Evolutionary conservation across 1,140 invertebrate genomes (phyloP).

Genomic region (Drosophila sp.): DNA sequence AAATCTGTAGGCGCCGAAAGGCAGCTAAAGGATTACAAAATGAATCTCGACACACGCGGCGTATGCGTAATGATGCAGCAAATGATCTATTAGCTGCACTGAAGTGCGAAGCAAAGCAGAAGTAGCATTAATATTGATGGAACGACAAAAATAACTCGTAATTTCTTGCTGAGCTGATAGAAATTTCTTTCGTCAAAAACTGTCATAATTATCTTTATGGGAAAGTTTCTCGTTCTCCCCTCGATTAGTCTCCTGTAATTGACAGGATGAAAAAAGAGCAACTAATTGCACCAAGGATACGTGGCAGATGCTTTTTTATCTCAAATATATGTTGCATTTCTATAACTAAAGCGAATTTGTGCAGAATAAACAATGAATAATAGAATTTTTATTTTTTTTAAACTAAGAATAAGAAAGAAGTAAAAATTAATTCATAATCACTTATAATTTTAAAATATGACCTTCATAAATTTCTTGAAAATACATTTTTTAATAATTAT

Average conservation of each 20-base stretch:
- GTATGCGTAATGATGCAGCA: slow-evolving; percentile 76
- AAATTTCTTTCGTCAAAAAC: slow-evolving; percentile 38
- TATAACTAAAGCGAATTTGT: too few relatives aligned
- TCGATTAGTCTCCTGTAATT: background rate
- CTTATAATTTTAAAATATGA: too few relatives aligned
- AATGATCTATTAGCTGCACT: slow-evolving; percentile 67
- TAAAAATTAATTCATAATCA: too few relatives aligned
- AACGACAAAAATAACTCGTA: slow-evolving; percentile 23
- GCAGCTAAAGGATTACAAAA: slow-evolving; percentile 64
- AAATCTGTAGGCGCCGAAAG: slow-evolving; percentile 33
- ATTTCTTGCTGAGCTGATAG: slow-evolving; percentile 37
- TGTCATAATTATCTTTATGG: slow-evolving; percentile 62
- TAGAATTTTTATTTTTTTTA: too few relatives aligned
- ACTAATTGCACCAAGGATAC: slow-evolving; percentile 50
- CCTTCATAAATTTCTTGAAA: too few relatives aligned
- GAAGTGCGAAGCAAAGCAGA: background rate
- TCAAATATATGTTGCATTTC: too few relatives aligned
- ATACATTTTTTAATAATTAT: too few relatives aligned
- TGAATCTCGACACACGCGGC: slow-evolving; percentile 35
- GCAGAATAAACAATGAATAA: too few relatives aligned
- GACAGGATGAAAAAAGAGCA: background rate
- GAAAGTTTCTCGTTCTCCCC: background rate
- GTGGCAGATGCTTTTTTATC: background rate
- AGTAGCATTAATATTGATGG: background rate
- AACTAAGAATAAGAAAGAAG: too few relatives aligned